phyloP scores from a whole-genome alignment of 2,888 invertebrate species.

The Chloroclystis v-ata region DNA sequence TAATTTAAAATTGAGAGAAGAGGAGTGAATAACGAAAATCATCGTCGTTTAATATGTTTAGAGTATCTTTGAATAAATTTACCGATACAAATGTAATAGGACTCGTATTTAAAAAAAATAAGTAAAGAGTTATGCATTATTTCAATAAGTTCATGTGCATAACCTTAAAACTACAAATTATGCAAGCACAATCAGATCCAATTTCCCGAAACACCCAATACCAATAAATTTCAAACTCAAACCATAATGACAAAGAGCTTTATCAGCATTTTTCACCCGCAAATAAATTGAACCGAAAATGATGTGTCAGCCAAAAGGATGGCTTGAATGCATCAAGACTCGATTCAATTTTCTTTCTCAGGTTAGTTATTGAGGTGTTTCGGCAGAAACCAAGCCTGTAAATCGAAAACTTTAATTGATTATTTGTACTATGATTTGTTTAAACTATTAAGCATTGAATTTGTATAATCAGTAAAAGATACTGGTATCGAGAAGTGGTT shows the following conservation, averaged over 20 bases:
- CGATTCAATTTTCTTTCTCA: constrained; percentile 70
- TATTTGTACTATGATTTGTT: constrained; percentile 43
- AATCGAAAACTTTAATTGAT: constrained; percentile 64
- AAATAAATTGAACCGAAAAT: constrained; percentile 26
- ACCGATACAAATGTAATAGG: no score
- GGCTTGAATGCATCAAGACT: constrained; percentile 44
- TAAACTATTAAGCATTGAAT: constrained; percentile 8
- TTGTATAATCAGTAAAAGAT: no score
- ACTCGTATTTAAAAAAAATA: no score
- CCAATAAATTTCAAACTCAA: neutral
- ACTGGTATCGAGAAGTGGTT: no score
- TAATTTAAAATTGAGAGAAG: constrained; percentile 16
- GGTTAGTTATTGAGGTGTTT: constrained; percentile 67
- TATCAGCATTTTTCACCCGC: constrained; percentile 21
- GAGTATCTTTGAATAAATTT: neutral
- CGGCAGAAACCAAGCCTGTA: constrained; percentile 51
- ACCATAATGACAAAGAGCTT: constrained; percentile 6
- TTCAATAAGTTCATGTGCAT: no score
- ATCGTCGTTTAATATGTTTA: neutral
- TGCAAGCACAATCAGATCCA: no score
- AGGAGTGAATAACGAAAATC: constrained; percentile 1
- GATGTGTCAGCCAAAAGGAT: constrained; percentile 30
- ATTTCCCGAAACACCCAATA: neutral
- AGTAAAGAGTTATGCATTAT: no score
- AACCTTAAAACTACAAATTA: no score